These are phyloP conservation scores for Tetranychus piercei DNA, from an alignment of 2,888 invertebrate species.

Conservation along the genomic window DNA sequence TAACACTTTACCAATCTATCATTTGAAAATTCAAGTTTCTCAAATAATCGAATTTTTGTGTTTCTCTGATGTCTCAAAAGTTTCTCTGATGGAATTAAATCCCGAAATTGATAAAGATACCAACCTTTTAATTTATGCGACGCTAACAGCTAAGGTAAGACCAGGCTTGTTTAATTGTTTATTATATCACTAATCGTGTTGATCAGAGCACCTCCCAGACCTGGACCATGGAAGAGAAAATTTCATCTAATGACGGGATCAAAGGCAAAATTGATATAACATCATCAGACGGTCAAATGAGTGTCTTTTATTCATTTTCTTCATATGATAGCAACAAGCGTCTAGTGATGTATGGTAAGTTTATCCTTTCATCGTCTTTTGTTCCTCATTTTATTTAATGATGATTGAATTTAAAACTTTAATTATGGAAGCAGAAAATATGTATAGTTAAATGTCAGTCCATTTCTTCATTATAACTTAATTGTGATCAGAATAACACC, in stretches of 20 bases:
- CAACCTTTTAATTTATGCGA: neutral
- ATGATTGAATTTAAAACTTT: no score
- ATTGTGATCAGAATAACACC: no score
- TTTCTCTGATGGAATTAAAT: neutral
- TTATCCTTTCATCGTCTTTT: neutral
- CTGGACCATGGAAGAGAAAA: neutral
- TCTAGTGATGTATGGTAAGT: neutral
- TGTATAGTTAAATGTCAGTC: no score
- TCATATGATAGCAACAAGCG: neutral
- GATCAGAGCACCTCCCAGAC: no score
- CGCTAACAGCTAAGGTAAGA: neutral
- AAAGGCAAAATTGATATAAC: neutral
- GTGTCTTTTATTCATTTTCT: neutral
- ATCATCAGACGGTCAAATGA: neutral
- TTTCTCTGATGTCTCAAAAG: neutral
- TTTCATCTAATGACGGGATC: neutral
- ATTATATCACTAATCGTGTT: neutral
- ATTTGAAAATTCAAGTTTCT: neutral
- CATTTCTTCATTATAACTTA: no score
- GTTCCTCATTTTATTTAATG: no score
- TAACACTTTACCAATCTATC: neutral
- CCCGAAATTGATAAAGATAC: neutral
- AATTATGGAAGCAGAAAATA: no score
- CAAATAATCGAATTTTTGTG: neutral
- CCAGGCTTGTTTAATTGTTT: neutral